Conservation (phyloP, 1,140 invertebrate genomes). For the Brachionus angularis region DNA sequence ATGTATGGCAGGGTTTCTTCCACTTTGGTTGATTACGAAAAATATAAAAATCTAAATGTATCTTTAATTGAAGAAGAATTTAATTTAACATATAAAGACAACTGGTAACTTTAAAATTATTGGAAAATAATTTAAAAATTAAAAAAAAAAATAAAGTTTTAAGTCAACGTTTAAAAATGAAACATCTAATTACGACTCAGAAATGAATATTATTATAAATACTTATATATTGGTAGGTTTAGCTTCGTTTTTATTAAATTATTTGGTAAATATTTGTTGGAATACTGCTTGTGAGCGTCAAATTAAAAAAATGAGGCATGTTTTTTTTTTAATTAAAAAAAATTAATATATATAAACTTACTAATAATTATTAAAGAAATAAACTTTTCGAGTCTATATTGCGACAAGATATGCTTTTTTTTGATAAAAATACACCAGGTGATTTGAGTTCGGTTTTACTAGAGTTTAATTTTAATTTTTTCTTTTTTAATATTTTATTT, state of each 20-base stretch:
- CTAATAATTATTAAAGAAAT: too few relatives aligned
- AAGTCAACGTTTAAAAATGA: too few relatives aligned
- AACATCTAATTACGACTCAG: too few relatives aligned
- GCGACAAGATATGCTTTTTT: slow-evolving; percentile 20
- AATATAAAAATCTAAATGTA: background rate
- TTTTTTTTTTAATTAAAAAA: too few relatives aligned
- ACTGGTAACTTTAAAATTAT: background rate
- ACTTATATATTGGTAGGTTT: background rate
- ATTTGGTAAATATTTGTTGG: background rate
- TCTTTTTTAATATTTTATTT: too few relatives aligned
- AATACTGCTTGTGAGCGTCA: background rate
- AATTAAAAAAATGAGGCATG: slow-evolving; percentile 33
- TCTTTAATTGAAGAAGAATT: background rate
- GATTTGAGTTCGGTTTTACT: too few relatives aligned
- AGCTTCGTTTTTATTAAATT: background rate
- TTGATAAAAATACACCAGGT: slow-evolving; percentile 1
- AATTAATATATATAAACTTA: too few relatives aligned
- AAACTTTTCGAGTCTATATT: slow-evolving; percentile 13
- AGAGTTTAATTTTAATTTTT: too few relatives aligned
- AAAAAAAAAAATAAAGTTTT: too few relatives aligned
- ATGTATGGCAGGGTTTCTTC: background rate
- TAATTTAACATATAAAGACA: background rate
- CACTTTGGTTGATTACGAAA: background rate
- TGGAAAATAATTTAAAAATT: background rate
- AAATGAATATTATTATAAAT: background rate